Evolutionary conservation across 2,797 vertebrate genomes (phyloP).

Genomic region (Macroramphosus scolopax): DNA sequence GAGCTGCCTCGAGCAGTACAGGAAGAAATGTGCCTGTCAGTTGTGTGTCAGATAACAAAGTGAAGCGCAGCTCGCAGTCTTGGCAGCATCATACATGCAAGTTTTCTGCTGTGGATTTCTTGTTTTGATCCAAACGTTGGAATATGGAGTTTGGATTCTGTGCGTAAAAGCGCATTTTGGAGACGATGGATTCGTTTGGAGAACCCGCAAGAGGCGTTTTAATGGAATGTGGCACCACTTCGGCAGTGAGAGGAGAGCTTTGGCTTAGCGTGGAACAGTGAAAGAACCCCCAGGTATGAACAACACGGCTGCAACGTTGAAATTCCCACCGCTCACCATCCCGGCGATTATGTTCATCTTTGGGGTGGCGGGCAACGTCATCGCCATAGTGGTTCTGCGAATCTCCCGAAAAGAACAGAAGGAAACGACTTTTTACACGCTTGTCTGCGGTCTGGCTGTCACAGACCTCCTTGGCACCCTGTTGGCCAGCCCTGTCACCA

Average conservation of each 20-base stretch:
- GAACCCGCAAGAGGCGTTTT: slow-evolving; percentile 13
- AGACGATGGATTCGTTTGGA: slow-evolving; percentile 36
- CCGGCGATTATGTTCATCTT: slow-evolving; percentile 95
- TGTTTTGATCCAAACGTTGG: background rate
- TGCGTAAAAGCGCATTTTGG: slow-evolving; percentile 39
- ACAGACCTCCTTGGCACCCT: slow-evolving; percentile 94
- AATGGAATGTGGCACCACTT: slow-evolving; percentile 23
- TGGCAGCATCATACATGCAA: slow-evolving; percentile 2
- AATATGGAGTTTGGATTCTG: slow-evolving; percentile 8
- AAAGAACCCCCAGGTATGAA: slow-evolving; percentile 45
- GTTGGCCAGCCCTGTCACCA: slow-evolving; percentile 92
- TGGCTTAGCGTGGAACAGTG: slow-evolving; percentile 8
- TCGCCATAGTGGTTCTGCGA: slow-evolving; percentile 92
- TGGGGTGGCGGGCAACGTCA: slow-evolving; percentile 93
- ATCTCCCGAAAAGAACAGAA: slow-evolving; percentile 94
- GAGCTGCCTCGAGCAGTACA: slow-evolving; percentile 34
- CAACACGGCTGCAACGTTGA: background rate
- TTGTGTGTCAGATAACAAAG: slow-evolving; percentile 27
- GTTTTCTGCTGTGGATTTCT: background rate
- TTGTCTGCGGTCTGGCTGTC: slow-evolving; percentile 93
- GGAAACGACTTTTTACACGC: slow-evolving; percentile 94
- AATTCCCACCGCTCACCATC: slow-evolving; percentile 76
- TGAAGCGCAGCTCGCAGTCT: slow-evolving; percentile 7
- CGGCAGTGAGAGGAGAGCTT: slow-evolving; percentile 7
- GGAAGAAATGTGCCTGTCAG: slow-evolving; percentile 44